Base-by-base conservation (phyloP, 2,888 invertebrate species). In the Phymatocera aterrima region DNA sequence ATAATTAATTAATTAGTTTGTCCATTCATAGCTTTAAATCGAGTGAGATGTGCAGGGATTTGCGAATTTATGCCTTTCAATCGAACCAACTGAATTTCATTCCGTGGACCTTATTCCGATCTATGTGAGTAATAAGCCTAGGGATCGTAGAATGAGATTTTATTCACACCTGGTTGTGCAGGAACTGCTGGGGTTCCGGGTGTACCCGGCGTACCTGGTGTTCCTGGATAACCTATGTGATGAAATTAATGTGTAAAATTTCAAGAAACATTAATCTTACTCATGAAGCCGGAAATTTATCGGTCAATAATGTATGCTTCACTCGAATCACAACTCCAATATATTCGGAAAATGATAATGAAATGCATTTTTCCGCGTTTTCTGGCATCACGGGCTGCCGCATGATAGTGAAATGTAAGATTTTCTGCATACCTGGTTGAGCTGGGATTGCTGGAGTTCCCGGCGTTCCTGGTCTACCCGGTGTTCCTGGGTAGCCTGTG, bases 101-200 rank as follows among this genome's bases (percentile, higher is more conserved):
- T n/a, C n/a, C n/a, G n/a, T n/a, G n/a, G n/a, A n/a, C n/a, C n/a
- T n/a, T n/a, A n/a, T n/a, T n/a, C n/a, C n/a, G n/a, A n/a, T n/a
- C n/a, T n/a, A n/a, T 54, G 4, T 54, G 6, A 46, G 46, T 46
- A 46, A 10, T 6, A 46, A 46, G 12, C 46, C 6, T 10, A 10
- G 65, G 15, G 15, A 12, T 15, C 77, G 5, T 70, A 51, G 31
- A 46, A 28, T 6, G n/a, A 34, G 21, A 34, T 21, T n/a, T n/a
- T n/a, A n/a, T n/a, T n/a, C n/a, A n/a, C 79, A 10, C 80, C 72
- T 72, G 72, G 72, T 51, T 72, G 72, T 28, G 48, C 72, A 5
- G 72, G 72, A 10, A 48, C 82, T 48, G 78, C 91, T 91, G 84
- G 82, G n/a, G 80, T 81, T 64, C 91, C 91, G 79, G 85, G 87